These are phyloP conservation scores for Prunella strophiata DNA, from an alignment of 2,797 vertebrate genomes.

Conservation along the genomic window DNA sequence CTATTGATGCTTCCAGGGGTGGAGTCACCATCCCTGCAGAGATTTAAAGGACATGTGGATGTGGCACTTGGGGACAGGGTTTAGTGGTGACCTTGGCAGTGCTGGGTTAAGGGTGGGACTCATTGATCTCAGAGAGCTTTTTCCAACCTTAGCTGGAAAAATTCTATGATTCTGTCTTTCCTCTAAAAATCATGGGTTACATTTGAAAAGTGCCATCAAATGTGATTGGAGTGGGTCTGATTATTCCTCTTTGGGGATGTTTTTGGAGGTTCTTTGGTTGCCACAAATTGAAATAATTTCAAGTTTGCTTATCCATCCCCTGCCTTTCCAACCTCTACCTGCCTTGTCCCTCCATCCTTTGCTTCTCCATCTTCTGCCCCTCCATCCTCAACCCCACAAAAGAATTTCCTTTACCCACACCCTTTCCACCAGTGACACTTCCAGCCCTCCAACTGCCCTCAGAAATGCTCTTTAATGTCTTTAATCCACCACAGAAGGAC, in stretches of 20 bases:
- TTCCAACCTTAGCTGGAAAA: not conserved
- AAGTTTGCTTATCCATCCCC: not conserved
- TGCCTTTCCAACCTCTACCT: not conserved
- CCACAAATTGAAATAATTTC: not conserved
- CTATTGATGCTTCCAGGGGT: not conserved
- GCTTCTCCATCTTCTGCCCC: not conserved
- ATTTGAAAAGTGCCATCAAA: not conserved
- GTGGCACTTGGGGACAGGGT: not conserved
- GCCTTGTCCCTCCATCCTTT: not conserved
- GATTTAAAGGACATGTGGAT: not conserved
- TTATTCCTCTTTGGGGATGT: not conserved
- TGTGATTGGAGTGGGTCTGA: accelerated
- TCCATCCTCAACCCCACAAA: not conserved
- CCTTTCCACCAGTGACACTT: not conserved
- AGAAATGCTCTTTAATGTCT: not conserved
- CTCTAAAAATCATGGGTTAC: not conserved
- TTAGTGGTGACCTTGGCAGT: not conserved
- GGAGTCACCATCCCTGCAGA: not conserved
- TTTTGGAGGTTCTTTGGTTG: not conserved
- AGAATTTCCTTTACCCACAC: not conserved
- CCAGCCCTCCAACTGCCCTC: not conserved
- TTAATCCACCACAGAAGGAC: not conserved
- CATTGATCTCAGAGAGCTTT: not conserved
- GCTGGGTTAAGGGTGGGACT: not conserved
- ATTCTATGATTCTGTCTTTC: not conserved